A percentile compares a stretch with the other conserved stretches of the same genome.
Evolutionary conservation across 2,113 vertebrate species (phyloP).

Genomic region (Cygnus buccinator): DNA sequence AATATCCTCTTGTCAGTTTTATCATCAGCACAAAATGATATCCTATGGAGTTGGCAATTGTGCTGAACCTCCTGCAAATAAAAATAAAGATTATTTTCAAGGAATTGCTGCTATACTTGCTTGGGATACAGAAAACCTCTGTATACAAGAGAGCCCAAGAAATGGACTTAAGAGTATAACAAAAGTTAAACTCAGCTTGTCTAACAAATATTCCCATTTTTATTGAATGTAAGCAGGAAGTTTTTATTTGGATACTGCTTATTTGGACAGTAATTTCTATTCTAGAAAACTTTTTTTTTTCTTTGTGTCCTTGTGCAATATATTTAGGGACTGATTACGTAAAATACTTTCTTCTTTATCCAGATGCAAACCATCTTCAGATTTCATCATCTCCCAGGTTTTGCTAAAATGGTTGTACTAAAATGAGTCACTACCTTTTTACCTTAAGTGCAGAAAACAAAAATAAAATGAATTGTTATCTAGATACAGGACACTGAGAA

Average conservation of each 20-base stretch:
- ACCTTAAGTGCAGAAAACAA: background rate
- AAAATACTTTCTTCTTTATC: background rate
- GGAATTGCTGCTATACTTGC: background rate
- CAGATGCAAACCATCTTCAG: background rate
- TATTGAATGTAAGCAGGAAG: background rate
- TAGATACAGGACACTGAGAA: background rate
- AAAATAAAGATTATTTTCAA: background rate
- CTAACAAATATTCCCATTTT: background rate
- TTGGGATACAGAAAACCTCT: background rate
- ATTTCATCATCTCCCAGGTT: background rate
- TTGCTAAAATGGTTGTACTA: background rate
- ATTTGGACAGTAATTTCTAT: background rate
- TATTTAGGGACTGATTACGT: background rate
- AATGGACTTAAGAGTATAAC: background rate
- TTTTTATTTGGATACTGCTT: background rate
- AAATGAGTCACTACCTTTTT: background rate
- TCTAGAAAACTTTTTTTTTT: background rate
- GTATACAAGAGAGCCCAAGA: fast-evolving
- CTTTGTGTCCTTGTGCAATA: background rate
- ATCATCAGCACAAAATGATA: slow-evolving; percentile 99
- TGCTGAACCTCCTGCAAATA: slow-evolving; percentile 91
- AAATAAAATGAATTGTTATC: background rate
- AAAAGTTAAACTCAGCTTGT: background rate
- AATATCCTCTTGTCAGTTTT: slow-evolving; percentile 99
- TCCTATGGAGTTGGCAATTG: slow-evolving; percentile 96